Conservation (phyloP, 2,113 vertebrate genomes). For the Mus spicilegus region DNA sequence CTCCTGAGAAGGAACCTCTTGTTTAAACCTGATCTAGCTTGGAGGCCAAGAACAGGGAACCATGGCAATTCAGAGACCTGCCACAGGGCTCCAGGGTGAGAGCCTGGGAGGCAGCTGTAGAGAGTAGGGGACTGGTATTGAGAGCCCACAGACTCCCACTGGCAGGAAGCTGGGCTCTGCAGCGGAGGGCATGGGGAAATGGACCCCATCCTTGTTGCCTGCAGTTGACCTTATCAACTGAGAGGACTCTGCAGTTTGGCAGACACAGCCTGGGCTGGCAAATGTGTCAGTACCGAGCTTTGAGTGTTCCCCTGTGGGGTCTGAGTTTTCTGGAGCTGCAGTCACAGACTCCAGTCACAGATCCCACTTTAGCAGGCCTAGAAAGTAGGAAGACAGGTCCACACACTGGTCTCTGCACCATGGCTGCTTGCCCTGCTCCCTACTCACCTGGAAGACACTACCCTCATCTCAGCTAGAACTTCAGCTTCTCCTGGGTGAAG, state of each 20-base stretch:
- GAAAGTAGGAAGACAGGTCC: background rate
- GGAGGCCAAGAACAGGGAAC: background rate
- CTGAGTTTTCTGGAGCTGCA: background rate
- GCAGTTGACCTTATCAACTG: background rate
- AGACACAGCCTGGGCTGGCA: background rate
- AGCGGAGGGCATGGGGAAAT: background rate
- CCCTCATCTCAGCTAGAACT: background rate
- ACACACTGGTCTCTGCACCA: background rate
- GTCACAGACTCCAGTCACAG: background rate
- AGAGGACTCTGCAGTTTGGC: too few species aligned
- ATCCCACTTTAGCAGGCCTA: background rate
- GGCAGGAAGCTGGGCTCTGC: background rate
- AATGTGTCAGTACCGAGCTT: background rate
- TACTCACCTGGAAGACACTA: background rate
- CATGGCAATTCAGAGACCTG: background rate
- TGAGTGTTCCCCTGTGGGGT: background rate
- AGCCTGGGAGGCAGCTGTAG: background rate
- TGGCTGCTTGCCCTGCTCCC: background rate
- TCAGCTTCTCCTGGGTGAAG: background rate
- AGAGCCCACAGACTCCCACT: background rate
- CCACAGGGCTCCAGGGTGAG: background rate
- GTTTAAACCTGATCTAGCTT: background rate
- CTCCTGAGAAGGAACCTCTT: background rate
- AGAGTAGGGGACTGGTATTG: background rate
- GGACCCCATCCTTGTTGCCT: background rate